These are phyloP conservation scores for Bufo gargarizans DNA, from an alignment of 2,113 vertebrate genomes.

Conservation along the genomic window DNA sequence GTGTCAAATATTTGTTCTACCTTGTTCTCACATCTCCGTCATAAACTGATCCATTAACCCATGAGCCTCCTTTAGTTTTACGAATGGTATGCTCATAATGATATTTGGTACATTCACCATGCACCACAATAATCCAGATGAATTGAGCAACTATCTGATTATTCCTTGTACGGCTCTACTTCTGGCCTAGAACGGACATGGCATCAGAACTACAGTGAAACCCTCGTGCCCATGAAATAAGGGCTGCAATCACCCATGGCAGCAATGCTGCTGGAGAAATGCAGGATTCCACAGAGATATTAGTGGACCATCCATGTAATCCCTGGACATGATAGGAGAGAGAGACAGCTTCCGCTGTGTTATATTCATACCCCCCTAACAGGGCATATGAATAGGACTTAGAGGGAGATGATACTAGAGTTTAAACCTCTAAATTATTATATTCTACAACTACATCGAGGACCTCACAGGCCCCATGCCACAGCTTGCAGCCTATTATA, in stretches of 20 bases:
- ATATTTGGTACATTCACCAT: neutral
- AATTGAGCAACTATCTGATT: no score
- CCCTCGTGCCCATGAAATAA: no score
- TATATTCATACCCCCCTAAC: neutral
- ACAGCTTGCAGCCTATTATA: neutral
- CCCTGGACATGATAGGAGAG: neutral
- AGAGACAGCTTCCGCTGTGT: neutral
- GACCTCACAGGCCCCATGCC: neutral
- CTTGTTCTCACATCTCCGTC: neutral
- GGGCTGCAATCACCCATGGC: neutral
- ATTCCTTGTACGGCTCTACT: no score
- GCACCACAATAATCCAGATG: no score
- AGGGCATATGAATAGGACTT: neutral
- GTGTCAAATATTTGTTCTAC: neutral
- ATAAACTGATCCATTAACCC: neutral
- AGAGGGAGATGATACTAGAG: neutral
- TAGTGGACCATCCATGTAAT: neutral
- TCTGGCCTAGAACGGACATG: no score
- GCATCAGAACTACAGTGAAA: no score
- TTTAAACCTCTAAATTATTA: no score
- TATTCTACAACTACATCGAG: neutral
- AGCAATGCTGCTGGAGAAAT: neutral
- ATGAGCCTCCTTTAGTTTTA: neutral
- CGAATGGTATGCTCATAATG: neutral
- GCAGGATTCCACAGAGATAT: no score